Evolutionary conservation across 2,113 vertebrate species (phyloP).

Genomic region (Silurus glanis): DNA sequence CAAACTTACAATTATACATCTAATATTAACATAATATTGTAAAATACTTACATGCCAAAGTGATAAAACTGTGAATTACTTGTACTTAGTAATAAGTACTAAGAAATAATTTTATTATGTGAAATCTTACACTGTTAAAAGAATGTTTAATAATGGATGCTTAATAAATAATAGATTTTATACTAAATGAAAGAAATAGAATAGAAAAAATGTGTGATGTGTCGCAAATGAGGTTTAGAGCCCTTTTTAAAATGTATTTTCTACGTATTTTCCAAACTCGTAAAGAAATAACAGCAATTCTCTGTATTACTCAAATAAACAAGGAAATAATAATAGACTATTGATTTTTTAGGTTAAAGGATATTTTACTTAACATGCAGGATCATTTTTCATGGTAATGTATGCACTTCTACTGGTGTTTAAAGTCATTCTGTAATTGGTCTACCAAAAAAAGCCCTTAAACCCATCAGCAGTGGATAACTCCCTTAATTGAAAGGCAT

Average conservation of each 20-base stretch:
- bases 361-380: neutral
- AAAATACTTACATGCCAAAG: neutral
- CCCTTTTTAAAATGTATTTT: neutral
- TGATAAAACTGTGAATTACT: neutral
- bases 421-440: neutral
- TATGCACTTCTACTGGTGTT: neutral
- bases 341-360: neutral
- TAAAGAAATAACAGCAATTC: neutral
- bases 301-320: neutral
- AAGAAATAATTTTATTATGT: neutral
- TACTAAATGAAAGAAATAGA: neutral
- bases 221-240: neutral
- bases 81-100: too few species aligned
- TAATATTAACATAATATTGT: neutral
- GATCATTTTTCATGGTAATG: neutral
- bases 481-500: neutral
- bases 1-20: neutral
- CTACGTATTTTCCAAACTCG: neutral
- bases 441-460: neutral
- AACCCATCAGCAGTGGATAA: neutral
- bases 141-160: neutral
- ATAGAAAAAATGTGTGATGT: neutral
- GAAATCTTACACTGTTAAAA: neutral
- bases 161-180: neutral
- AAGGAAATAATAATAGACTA: neutral